Evolutionary conservation across 2,888 invertebrate species (phyloP), one percentile per base, ranked within the genome.

Genomic region (Hylaea fasciaria): DNA sequence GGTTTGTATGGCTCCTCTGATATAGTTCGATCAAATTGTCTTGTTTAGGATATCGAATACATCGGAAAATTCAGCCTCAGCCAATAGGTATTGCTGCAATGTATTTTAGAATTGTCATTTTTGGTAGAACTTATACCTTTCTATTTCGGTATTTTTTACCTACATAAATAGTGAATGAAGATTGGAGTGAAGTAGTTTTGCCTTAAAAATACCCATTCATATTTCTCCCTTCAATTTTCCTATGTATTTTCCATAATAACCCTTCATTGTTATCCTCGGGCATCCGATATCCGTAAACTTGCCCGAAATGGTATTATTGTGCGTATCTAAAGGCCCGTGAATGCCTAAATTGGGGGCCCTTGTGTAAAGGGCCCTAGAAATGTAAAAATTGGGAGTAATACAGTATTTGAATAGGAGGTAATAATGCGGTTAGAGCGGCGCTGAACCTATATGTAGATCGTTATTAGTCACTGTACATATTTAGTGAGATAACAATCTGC

Each of bases 1-100:
- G 39, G 39, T 45, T 56, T 50, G 48, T 56, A 61, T 66, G 60
- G 57, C 57, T 62, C 47, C 55, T 46, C 44, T 51, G 55, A 58
- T 61, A 52, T 66, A 63, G 61, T 57, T 47, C 40, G 49, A 58
- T 58, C 58, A 63, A 48, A 59, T 57, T 35, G 56, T 50, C 12
- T 17, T 29, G 40, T 49, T 50, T 48, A 47, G 47, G 32, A 29
- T 46, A 53, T 37, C 16, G 35, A 22, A 7, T 13, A 13, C 28
- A 37, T 17, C 13, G 17, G 13, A 12, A 45, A 16, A 14, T 11
- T 32, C 32, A 11, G 32, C 37, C 40, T 29, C 17, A 29, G 14
- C 28, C 43, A 43, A 32, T 43, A 46, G 22, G 44, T 46, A 28
- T 53, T 37, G 29, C 8, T 4, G 45, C 43, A 22, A 39, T 22